Conservation (phyloP, 2,113 vertebrate genomes). For the Apaloderma vittatum region DNA sequence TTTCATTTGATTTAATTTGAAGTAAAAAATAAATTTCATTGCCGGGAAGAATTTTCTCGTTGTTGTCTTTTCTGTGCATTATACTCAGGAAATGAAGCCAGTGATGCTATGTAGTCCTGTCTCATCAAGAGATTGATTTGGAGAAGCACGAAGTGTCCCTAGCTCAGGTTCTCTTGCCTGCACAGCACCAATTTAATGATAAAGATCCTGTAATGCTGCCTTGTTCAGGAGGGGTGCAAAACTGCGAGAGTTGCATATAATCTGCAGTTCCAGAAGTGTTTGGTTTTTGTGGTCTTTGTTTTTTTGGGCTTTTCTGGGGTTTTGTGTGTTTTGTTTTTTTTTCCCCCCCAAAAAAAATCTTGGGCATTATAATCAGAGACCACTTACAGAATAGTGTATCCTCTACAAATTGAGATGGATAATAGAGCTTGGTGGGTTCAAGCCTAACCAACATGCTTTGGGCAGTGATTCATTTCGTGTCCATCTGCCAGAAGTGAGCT, state of each 20-base stretch:
- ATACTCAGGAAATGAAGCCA: not conserved
- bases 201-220: not conserved
- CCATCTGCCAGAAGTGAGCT: not conserved
- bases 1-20: not conserved
- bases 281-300: too few relatives aligned
- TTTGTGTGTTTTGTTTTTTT: not conserved
- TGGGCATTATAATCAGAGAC: not conserved
- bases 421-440: not conserved
- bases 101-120: not conserved
- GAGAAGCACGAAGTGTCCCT: not conserved
- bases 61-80: not conserved
- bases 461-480: not conserved
- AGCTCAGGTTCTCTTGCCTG: not conserved
- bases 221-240: not conserved
- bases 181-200: not conserved
- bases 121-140: not conserved
- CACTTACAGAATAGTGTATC: not conserved
- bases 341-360: fast-evolving
- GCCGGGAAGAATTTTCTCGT: not conserved
- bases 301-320: too few relatives aligned
- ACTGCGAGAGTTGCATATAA: not conserved
- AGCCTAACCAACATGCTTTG: not conserved
- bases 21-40: not conserved
- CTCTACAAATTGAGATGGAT: not conserved
- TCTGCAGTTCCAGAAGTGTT: not conserved